These are phyloP conservation scores for mouse (Mus musculus) DNA, from an alignment of 2,113 vertebrate genomes.

Conservation along the genomic window GRCm39 chr3:101434001-101434500, in stretches of 20 bases:
- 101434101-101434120: neutral
- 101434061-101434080: neutral
- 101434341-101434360: neutral
- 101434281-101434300: neutral
- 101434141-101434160: neutral
- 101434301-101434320: no score
- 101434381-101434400: neutral
- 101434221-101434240: neutral
- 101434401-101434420: neutral
- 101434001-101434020: neutral
- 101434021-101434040: neutral
- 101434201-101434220: neutral
- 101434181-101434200: neutral
- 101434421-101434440: neutral
- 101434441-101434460: neutral
- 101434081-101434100: neutral
- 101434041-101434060: neutral
- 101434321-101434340: neutral
- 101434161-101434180: neutral
- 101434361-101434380: fast-evolving
- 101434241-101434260: neutral
- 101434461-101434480: neutral
- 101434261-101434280: no score
- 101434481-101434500: neutral
- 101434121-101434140: neutral